phyloP scores from a whole-genome alignment of 1,140 invertebrate genomes.

The Chymomyza costata region DNA sequence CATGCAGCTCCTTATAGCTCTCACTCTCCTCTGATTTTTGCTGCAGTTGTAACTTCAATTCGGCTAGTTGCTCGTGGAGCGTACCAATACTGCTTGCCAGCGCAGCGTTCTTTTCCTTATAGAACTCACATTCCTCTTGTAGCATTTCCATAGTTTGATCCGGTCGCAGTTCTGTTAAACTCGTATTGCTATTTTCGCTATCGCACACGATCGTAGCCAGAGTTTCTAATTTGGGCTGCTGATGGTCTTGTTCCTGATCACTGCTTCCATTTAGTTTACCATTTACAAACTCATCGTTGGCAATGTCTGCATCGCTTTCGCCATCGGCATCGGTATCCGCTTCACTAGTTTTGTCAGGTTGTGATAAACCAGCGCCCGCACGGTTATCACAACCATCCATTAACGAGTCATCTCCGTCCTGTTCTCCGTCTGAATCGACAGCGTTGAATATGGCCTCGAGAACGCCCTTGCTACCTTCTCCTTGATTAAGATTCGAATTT shows the following conservation, averaged over 20 bases:
- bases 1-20: conserved; percentile 3
- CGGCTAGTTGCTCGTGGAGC: conserved; percentile 41
- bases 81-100: conserved; percentile 30
- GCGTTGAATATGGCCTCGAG: conserved; percentile 65
- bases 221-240: conserved; percentile 3
- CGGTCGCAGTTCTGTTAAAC: conserved; percentile 13
- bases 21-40: neutral
- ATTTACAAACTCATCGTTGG: conserved; percentile 45
- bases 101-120: conserved; percentile 38
- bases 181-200: neutral
- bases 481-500: conserved; percentile 70
- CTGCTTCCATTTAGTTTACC: conserved; percentile 35
- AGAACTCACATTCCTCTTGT: conserved; percentile 57
- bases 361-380: conserved; percentile 5
- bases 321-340: neutral
- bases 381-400: conserved; percentile 1
- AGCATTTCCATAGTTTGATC: conserved; percentile 62
- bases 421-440: conserved; percentile 45
- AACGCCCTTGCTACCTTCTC: conserved; percentile 53
- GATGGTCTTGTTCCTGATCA: conserved; percentile 6
- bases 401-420: conserved; percentile 3
- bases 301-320: conserved; percentile 9
- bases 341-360: neutral
- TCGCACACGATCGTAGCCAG: conserved; percentile 24
- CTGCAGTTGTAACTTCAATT: conserved; percentile 5